Conservation (phyloP, 2,797 vertebrate species). For the Diplodus sargus region DNA sequence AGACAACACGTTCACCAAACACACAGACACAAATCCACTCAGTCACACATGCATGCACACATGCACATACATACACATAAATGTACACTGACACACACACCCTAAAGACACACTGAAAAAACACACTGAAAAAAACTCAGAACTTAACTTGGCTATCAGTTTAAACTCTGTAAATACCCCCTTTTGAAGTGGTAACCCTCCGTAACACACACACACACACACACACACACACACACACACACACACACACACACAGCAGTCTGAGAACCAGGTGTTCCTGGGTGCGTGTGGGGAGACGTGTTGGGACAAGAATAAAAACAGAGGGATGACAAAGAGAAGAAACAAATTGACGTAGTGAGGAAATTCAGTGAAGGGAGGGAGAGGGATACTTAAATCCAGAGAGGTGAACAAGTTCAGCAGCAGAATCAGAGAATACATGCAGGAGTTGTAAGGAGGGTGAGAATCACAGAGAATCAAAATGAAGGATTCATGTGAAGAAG, state of each 20-base stretch:
- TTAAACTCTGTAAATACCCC: neutral
- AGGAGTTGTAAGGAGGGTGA: neutral
- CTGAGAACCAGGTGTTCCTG: slow-evolving; percentile 51
- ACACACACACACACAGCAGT: slow-evolving; percentile 9
- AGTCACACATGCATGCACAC: neutral
- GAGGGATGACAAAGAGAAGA: slow-evolving; percentile 11
- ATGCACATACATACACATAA: neutral
- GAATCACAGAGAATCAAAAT: neutral
- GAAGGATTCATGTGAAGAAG: neutral
- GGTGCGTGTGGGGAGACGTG: slow-evolving; percentile 46
- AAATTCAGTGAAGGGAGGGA: slow-evolving; percentile 12
- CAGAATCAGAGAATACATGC: slow-evolving; percentile 6
- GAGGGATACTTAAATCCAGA: neutral
- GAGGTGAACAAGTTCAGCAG: neutral
- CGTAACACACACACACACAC: neutral
- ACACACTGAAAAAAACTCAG: neutral
- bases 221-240: neutral
- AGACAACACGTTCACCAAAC: slow-evolving; percentile 56
- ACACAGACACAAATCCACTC: slow-evolving; percentile 10
- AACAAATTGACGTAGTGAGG: neutral
- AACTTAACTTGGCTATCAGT: neutral
- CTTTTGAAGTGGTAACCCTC: neutral
- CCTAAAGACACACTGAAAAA: neutral
- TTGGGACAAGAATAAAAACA: slow-evolving; percentile 41
- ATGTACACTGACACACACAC: neutral